Evolutionary conservation across 2,113 vertebrate species (phyloP).

Genomic region (Phyllostomus discolor): DNA sequence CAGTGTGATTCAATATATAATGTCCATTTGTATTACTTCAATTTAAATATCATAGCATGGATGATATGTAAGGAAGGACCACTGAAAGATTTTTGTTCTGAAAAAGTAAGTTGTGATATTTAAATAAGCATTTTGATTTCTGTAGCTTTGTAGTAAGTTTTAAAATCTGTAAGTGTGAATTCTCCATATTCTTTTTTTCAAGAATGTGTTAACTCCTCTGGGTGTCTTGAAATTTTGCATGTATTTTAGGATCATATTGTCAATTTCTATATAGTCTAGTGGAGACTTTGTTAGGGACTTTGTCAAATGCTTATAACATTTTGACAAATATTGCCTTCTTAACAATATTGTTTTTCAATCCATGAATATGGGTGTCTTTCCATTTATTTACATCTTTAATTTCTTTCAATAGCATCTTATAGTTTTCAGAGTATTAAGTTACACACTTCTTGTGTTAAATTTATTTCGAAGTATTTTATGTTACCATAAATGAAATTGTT

Average conservation of each 20-base stretch:
- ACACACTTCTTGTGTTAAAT: too few species aligned
- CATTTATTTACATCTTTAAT: not conserved
- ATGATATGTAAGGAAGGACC: not conserved
- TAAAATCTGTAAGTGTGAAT: not conserved
- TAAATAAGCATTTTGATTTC: not conserved
- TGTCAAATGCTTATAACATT: not conserved
- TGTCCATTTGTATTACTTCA: not conserved
- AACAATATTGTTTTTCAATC: not conserved
- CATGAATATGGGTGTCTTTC: not conserved
- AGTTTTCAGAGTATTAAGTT: not conserved
- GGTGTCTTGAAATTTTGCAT: not conserved
- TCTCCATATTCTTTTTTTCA: not conserved
- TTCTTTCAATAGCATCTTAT: not conserved
- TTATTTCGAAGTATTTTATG: too few species aligned
- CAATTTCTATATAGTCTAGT: not conserved
- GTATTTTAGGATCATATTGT: not conserved
- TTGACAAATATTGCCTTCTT: not conserved
- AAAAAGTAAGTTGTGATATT: not conserved
- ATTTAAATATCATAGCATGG: not conserved
- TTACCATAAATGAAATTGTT: too few species aligned
- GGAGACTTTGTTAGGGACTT: not conserved
- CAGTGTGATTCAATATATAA: not conserved
- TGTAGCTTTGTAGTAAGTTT: not conserved
- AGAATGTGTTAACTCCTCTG: not conserved
- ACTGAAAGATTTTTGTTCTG: not conserved